These are phyloP conservation scores for Maniola hyperantus DNA, from an alignment of 2,888 invertebrate genomes.

Conservation along the genomic window DNA sequence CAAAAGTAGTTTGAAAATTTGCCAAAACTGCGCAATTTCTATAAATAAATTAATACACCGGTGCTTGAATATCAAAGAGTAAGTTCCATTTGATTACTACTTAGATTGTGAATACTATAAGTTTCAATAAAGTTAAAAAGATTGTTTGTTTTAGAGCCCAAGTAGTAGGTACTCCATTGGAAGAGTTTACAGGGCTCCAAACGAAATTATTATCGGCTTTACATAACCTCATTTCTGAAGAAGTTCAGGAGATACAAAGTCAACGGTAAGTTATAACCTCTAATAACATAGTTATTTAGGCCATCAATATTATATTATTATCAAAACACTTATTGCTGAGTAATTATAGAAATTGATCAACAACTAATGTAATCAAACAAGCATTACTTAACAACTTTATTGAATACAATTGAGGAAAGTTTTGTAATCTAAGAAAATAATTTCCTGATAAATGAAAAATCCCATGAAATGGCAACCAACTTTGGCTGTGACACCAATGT, in stretches of 20 bases:
- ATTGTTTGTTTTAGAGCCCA: slow-evolving; percentile 62
- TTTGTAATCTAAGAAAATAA: too few relatives aligned
- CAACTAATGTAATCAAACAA: too few relatives aligned
- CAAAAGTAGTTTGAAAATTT: slow-evolving; percentile 75
- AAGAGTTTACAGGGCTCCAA: slow-evolving; percentile 69
- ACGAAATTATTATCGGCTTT: slow-evolving; percentile 63
- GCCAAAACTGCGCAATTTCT: slow-evolving; percentile 75
- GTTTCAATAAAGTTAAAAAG: neutral
- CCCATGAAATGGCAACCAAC: too few relatives aligned
- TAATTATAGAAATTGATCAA: too few relatives aligned
- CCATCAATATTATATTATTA: too few relatives aligned
- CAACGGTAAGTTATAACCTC: slow-evolving; percentile 60
- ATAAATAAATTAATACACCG: slow-evolving; percentile 80
- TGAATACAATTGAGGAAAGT: too few relatives aligned
- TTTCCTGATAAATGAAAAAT: too few relatives aligned
- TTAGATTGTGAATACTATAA: slow-evolving; percentile 17
- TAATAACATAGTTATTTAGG: neutral
- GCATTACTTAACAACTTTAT: too few relatives aligned
- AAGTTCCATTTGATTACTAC: slow-evolving; percentile 47
- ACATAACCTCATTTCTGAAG: slow-evolving; percentile 68
- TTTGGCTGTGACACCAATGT: too few relatives aligned
- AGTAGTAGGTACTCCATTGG: slow-evolving; percentile 66
- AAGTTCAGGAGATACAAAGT: slow-evolving; percentile 68
- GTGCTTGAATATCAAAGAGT: slow-evolving; percentile 76
- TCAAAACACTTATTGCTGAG: too few relatives aligned